phyloP scores from a whole-genome alignment of 2,888 invertebrate genomes.

The Plebejus melissa region DNA sequence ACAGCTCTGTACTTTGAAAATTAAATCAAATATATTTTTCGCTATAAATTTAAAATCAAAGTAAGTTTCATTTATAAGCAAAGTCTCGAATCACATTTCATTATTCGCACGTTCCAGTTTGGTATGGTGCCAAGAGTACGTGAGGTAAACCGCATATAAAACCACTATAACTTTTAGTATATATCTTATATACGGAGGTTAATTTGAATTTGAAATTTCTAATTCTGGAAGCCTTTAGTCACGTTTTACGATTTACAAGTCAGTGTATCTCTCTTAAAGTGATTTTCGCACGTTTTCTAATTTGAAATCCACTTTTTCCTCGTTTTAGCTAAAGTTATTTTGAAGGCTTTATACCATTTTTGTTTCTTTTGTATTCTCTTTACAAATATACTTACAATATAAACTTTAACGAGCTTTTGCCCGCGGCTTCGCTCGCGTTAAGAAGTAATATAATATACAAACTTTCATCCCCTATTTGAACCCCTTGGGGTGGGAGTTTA shows the following conservation, averaged over 20 bases:
- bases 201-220: slow-evolving; percentile 24
- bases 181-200: slow-evolving; percentile 20
- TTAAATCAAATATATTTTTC: slow-evolving; percentile 20
- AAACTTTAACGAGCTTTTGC: too few relatives aligned
- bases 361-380: too few relatives aligned
- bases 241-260: slow-evolving; percentile 12
- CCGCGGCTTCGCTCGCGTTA: too few relatives aligned
- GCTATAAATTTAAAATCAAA: slow-evolving; percentile 23
- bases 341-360: neutral
- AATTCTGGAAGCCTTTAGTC: slow-evolving; percentile 14
- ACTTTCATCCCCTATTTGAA: too few relatives aligned
- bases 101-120: slow-evolving; percentile 26
- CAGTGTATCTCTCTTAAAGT: neutral
- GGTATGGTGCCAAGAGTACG: slow-evolving; percentile 27
- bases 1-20: neutral
- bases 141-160: slow-evolving; percentile 28
- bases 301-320: neutral
- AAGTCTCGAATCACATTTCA: slow-evolving; percentile 27
- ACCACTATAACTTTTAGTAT: slow-evolving; percentile 26
- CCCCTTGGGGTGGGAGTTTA: too few relatives aligned
- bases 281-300: neutral
- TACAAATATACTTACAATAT: too few relatives aligned
- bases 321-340: neutral
- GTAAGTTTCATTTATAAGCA: slow-evolving; percentile 26
- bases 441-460: too few relatives aligned